A percentile compares a stretch with the other conserved stretches of the same genome.
These are phyloP conservation scores for Bradynema listronoti DNA, from an alignment of 1,140 invertebrate species.

Conservation along the genomic window DNA sequence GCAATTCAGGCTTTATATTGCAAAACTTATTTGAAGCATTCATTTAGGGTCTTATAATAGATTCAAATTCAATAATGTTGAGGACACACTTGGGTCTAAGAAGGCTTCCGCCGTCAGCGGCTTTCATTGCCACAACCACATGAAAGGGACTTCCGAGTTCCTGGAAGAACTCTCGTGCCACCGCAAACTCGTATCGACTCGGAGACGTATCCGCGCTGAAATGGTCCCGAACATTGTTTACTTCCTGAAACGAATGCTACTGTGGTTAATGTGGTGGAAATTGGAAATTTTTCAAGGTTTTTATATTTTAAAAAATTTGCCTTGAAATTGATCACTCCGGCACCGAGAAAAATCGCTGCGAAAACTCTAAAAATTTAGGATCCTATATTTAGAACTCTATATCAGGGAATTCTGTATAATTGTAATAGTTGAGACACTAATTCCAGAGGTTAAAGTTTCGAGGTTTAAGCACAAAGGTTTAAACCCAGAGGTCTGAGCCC, in stretches of 20 bases:
- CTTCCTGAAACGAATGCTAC: too few relatives aligned
- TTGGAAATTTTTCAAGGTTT: too few relatives aligned
- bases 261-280: too few relatives aligned
- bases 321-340: constrained; percentile 51
- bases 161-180: constrained; percentile 52
- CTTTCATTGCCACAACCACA: constrained; percentile 52
- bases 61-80: background rate
- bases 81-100: constrained; percentile 29
- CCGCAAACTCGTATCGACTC: constrained; percentile 48
- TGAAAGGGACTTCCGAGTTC: constrained; percentile 51
- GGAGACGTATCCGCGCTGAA: constrained; percentile 51
- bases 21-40: background rate
- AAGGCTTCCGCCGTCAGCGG: constrained; percentile 40
- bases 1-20: constrained; percentile 15
- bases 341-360: constrained; percentile 34
- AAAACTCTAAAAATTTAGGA: constrained; percentile 26
- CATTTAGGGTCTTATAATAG: background rate
- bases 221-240: constrained; percentile 56
- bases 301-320: too few relatives aligned
- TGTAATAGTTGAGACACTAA: background rate
- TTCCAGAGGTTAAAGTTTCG: background rate
- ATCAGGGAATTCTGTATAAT: background rate
- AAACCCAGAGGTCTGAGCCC: background rate
- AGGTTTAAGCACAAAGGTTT: background rate
- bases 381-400: background rate